Evolutionary conservation across 2,113 vertebrate species (phyloP), one percentile per base, ranked within the genome.

Genomic region (Nibea coibor): DNA sequence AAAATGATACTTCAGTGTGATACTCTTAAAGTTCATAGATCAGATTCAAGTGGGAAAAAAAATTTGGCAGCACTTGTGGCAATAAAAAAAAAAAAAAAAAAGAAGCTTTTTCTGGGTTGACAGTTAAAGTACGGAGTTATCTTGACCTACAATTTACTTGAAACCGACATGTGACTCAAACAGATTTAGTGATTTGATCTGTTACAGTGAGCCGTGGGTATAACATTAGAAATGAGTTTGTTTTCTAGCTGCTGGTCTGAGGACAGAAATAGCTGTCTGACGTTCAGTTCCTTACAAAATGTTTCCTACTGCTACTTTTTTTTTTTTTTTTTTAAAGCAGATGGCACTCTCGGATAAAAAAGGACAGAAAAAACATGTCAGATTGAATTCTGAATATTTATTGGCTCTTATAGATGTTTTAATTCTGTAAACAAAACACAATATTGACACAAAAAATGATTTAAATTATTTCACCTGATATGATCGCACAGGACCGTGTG

Each of bases 321-420:
- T 17, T 16, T 31, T 5, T n/a, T 22, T 35, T 11, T 45, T 35
- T 47, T 24, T 28, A 43, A 76, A 45, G 6, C 8, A 42, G 1
- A 43, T n/a, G 0, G 4, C 26, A n/a, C 10, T 56, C 51, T 28
- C 2, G 0, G 5, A 24, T 22, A 26, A 24, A 9, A 72, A 75
- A 74, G 19, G 19, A 62, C 3, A 67, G 14, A 48, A 51, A 76
- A 39, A 42, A 6, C 53, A 45, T 0, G 19, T 59, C 12, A 35
- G 16, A 24, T 31, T 66, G 9, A 35, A 17, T 35, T 39, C 6
- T 26, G 22, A 51, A 51, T 56, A 72, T 83, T 79, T 81, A 66
- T 79, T 88, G 80, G 45, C 72, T 66, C 16, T 28, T 53, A 47
- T 71, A 19, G 45, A 66, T 82, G 2, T 35, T 8, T 35, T 35